A percentile compares a stretch with the other conserved stretches of the same genome.
phyloP scores from a whole-genome alignment of 2,888 invertebrate genomes.

The Parnassius glacialis region DNA sequence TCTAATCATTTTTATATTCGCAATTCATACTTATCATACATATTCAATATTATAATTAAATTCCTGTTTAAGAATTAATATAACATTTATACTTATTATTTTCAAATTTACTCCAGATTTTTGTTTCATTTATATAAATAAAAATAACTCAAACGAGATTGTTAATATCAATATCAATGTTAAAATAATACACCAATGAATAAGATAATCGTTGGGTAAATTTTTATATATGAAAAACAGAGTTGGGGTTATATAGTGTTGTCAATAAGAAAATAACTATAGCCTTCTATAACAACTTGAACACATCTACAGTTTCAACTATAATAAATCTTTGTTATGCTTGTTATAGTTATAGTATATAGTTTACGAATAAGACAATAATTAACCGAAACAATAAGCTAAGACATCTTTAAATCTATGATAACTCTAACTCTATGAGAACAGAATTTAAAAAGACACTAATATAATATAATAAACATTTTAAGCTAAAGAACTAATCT shows the following conservation, averaged over 20 bases:
- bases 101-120: not conserved
- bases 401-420: no score
- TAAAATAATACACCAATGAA: no score
- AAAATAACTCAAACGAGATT: no score
- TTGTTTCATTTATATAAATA: no score
- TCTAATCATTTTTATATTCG: constrained; percentile 4
- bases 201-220: no score
- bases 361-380: not conserved
- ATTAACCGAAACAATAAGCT: no score
- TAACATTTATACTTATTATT: not conserved
- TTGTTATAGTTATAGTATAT: no score
- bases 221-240: no score
- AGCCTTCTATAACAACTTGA: no score
- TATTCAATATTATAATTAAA: not conserved
- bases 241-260: not conserved
- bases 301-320: no score
- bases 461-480: constrained; percentile 1
- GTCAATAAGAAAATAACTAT: not conserved
- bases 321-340: not conserved
- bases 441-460: not conserved
- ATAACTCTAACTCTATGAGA: not conserved
- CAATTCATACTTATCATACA: constrained; percentile 9
- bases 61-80: constrained; percentile 7
- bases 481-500: constrained; percentile 5
- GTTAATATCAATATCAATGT: no score